phyloP scores from a whole-genome alignment of 2,113 vertebrate genomes.

The Phrynocephalus versicolor region DNA sequence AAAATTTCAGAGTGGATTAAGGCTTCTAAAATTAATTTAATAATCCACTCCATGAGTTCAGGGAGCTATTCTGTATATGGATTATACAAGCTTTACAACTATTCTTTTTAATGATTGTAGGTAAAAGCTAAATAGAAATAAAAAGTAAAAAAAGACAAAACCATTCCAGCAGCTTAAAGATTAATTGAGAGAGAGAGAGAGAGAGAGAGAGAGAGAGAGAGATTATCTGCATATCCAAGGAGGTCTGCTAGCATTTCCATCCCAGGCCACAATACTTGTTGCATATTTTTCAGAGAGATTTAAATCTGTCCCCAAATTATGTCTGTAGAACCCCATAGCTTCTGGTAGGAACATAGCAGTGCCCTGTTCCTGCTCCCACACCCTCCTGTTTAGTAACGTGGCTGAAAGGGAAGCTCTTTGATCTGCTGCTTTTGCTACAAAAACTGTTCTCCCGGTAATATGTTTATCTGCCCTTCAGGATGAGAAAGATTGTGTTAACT shows the following conservation, averaged over 20 bases:
- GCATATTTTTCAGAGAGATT: neutral
- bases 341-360: neutral
- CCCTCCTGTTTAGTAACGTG: neutral
- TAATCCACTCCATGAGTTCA: neutral
- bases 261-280: neutral
- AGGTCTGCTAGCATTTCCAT: neutral
- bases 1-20: neutral
- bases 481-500: neutral
- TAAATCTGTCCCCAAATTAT: neutral
- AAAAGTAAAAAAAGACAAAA: too few species aligned
- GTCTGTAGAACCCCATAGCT: neutral
- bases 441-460: neutral
- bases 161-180: too few species aligned
- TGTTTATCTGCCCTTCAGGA: neutral
- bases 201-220: too few species aligned
- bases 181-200: too few species aligned
- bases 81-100: neutral
- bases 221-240: neutral
- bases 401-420: neutral
- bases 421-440: neutral
- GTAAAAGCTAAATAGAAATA: too few species aligned
- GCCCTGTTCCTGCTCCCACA: neutral
- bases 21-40: neutral
- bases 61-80: neutral
- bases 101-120: neutral